Evolutionary conservation across 1,140 invertebrate genomes (phyloP), one percentile per base, ranked within the genome.

Genomic region (Himalopsyche phryganea): DNA sequence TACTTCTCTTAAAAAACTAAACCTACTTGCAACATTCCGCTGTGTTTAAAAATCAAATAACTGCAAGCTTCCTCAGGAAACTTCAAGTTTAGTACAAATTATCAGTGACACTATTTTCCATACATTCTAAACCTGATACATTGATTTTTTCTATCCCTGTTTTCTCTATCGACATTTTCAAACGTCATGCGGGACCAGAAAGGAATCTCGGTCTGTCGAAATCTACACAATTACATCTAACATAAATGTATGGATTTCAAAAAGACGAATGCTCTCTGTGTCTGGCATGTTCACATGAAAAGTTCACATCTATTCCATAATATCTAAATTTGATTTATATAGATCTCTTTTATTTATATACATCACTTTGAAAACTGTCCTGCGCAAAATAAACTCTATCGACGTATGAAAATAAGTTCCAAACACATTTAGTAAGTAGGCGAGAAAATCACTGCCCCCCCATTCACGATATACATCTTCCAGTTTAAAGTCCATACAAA

Each of bases 1-100:
- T 50, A 57, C 54, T 57, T 45, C 45, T 36, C 54, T 57, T 57
- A 57, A 35, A 57, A 57, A 57, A 57, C 54, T 57, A 57, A 42
- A 44, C 47, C 54, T 57, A 57, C 47, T 23, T 28, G 23, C 44
- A 50, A 23, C 50, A 44, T 44, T 57, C 50, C 54, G 50, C 54
- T 57, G 49, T 44, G 19, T 3, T 33, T 48, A 38, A 38, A 50
- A 49, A 45, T 45, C 42, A n/a, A 19, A 45, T 19, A 45, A 45
- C 42, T 17, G 17, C 17, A n/a, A 45, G 17, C 5, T 17, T 45
- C 18, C 13, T 50, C 50, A 11, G 17, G 40, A 35, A 57, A 57
- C 48, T 57, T 9, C 23, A 28, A 28, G 23, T 9, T 9, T 3
- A 9, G 50, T 50, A 44, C 38, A 38, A 57, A 32, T 28, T 50